These are phyloP conservation scores for Lochmaea crataegi DNA, from an alignment of 2,888 invertebrate genomes.

Conservation along the genomic window DNA sequence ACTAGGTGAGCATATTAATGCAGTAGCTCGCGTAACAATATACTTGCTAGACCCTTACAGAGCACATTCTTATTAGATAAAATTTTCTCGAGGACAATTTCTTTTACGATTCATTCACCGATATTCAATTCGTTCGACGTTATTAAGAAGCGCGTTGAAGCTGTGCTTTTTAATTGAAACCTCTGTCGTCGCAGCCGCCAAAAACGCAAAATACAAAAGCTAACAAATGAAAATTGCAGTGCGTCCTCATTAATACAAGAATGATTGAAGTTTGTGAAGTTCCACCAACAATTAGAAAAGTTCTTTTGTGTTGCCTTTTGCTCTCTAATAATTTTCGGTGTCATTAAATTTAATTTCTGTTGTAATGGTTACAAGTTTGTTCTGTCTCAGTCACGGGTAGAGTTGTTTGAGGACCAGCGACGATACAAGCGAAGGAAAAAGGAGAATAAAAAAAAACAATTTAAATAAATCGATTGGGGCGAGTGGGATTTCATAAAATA, in stretches of 20 bases:
- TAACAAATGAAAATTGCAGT: constrained; percentile 40
- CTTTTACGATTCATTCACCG: not conserved
- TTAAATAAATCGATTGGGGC: not conserved
- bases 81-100: too few relatives aligned
- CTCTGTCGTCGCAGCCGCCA: constrained; percentile 7
- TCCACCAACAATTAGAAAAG: constrained; percentile 49
- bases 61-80: too few relatives aligned
- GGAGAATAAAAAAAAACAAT: not conserved
- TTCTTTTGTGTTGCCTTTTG: constrained; percentile 54
- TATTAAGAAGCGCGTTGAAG: constrained; percentile 3
- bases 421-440: not conserved
- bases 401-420: constrained; percentile 33
- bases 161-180: constrained; percentile 25
- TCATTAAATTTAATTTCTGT: constrained; percentile 59
- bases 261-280: constrained; percentile 47
- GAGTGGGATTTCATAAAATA: too few relatives aligned
- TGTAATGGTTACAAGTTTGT: constrained; percentile 59
- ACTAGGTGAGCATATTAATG: too few relatives aligned
- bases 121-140: not conserved
- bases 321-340: constrained; percentile 56
- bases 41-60: too few relatives aligned
- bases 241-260: constrained; percentile 47
- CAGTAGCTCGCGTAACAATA: too few relatives aligned
- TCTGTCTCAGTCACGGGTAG: constrained; percentile 45
- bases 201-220: constrained; percentile 38